Evolutionary conservation across 2,888 invertebrate genomes (phyloP).

Genomic region (Gasteruption jaculator): DNA sequence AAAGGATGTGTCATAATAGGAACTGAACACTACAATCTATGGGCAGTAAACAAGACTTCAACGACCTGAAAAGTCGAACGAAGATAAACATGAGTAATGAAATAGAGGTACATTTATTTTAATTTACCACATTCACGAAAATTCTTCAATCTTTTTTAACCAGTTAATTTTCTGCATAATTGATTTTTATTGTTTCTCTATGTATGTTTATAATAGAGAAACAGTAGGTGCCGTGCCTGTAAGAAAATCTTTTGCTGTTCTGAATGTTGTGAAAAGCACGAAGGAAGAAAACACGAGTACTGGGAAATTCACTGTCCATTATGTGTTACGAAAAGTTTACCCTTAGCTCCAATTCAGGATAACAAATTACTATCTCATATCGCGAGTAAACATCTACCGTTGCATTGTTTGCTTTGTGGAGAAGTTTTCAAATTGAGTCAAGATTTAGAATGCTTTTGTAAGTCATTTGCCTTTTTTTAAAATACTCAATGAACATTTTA

Average conservation of each 20-base stretch:
- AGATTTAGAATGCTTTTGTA: constrained; percentile 30
- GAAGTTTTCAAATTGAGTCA: constrained; percentile 27
- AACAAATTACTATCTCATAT: constrained; percentile 33
- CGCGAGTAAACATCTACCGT: constrained; percentile 36
- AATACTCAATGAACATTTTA: no score
- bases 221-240: constrained; percentile 34
- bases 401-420: constrained; percentile 36
- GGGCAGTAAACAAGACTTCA: no score
- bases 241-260: constrained; percentile 39
- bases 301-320: constrained; percentile 33
- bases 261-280: constrained; percentile 36
- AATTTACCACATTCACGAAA: no score
- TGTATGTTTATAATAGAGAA: constrained; percentile 29
- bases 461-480: no score
- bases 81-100: no score
- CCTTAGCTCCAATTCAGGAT: constrained; percentile 29
- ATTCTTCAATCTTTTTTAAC: no score
- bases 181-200: no score
- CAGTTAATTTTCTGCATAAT: no score
- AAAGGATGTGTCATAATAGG: no score
- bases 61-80: no score
- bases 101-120: no score
- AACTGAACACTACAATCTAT: no score
- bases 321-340: constrained; percentile 31
- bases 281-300: constrained; percentile 32